Base-by-base conservation (phyloP, 2,113 vertebrate species). In the Oenanthe melanoleuca region DNA sequence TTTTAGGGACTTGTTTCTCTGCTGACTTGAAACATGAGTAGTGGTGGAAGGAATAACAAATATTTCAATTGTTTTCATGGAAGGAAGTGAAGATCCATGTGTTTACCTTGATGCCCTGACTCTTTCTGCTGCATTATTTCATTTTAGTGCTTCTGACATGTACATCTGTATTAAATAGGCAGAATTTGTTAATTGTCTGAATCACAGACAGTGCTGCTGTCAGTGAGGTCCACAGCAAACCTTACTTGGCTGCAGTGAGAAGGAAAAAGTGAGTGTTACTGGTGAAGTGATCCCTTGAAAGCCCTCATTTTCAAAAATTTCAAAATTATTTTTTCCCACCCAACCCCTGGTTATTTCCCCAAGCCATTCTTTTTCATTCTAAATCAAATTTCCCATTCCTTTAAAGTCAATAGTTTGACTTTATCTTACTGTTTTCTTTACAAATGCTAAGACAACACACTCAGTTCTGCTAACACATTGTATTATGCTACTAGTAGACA, bases 381-480 rank as follows among this genome's bases (percentile, higher is more conserved):
- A 83, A 95, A 77, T 74, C 91, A 26, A 56, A 71, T 88, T 88
- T 75, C 91, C 66, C 64, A 0, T 22, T 80, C 64, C 74, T 74
- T 96, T 59, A 10, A 82, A 94, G 95, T 75, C 71, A 81, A 60
- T 20, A 49, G 17, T 74, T 95, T 94, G 85, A 80, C 42, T 79
- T 86, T 18, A 23, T 56, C 80, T 60, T 86, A 16, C 56, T 75
- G 67, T 83, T 91, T 71, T 91, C 88, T 92, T 95, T 86, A 98
- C 92, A 96, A 97, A 98, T 74, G 75, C 92, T 97, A 97, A 95
- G 85, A 97, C 94, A 91, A 97, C 92, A 97, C 96, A 97, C 59
- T 82, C 96, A 94, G 95, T 95, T 97, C 95, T 97, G 96, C 97
- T 97, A 95, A 96, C 92, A 98, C 83, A 97, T 95, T 97, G 77